These are phyloP conservation scores for Peromyscus californicus DNA, from an alignment of 2,113 vertebrate genomes.

Conservation along the genomic window DNA sequence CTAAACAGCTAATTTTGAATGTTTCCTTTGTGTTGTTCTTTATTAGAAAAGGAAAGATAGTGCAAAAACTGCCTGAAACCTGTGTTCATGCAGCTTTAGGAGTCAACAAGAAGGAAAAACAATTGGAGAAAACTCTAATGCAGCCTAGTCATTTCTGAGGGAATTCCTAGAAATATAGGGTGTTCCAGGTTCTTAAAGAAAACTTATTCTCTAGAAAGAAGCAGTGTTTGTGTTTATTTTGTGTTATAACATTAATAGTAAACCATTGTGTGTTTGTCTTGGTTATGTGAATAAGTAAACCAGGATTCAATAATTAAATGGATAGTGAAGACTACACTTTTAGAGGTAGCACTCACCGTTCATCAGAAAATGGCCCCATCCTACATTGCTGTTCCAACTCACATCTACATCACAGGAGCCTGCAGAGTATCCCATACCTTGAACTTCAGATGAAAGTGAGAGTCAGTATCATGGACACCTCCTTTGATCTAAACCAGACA, in stretches of 20 bases:
- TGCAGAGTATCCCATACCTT: neutral
- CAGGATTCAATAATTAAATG: neutral
- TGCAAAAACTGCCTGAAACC: neutral
- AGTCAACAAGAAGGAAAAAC: neutral
- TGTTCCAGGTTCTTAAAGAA: neutral
- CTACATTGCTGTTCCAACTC: neutral
- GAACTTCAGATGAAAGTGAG: neutral
- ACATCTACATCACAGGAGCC: neutral
- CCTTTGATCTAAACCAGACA: neutral
- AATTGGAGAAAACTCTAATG: neutral
- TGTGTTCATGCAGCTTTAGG: neutral
- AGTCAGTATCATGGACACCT: neutral
- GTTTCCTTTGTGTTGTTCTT: slow-evolving; percentile 3
- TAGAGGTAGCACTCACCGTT: neutral
- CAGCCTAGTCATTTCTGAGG: too few relatives aligned
- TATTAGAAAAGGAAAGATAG: neutral
- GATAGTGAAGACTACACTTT: neutral
- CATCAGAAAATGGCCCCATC: neutral
- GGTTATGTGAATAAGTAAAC: neutral
- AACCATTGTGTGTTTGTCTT: slow-evolving; percentile 14
- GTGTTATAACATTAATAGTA: neutral
- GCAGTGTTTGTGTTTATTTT: neutral
- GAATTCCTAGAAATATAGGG: neutral
- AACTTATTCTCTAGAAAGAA: slow-evolving; percentile 14
- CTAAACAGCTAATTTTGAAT: neutral